Conservation (phyloP, 2,113 vertebrate species). For the Xiphophorus maculatus region DNA sequence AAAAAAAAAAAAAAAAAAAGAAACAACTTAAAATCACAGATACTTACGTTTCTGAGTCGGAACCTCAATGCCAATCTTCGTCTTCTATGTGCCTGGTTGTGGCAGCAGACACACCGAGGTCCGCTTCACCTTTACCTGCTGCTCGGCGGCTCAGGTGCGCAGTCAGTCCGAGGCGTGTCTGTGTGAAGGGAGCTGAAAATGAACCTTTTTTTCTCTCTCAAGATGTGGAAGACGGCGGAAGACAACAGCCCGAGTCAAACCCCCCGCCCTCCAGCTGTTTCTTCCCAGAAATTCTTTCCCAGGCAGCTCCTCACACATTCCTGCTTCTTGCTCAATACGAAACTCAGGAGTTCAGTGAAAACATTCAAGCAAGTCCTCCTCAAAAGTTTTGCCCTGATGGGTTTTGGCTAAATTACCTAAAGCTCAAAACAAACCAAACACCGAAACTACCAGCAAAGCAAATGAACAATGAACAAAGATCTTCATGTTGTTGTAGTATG, state of each 20-base stretch:
- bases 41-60: conserved; percentile 16
- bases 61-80: not conserved
- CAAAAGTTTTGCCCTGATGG: not conserved
- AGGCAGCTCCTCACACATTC: conserved; percentile 23
- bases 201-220: not conserved
- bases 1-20: not conserved
- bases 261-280: not conserved
- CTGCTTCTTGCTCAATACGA: conserved; percentile 43
- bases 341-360: not conserved
- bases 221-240: not conserved
- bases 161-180: conserved; percentile 24
- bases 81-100: no score
- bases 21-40: not conserved
- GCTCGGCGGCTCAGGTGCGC: conserved; percentile 53
- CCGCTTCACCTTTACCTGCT: conserved; percentile 31
- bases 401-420: not conserved
- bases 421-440: not conserved
- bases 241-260: not conserved
- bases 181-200: not conserved
- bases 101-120: no score
- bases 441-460: not conserved
- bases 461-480: not conserved
- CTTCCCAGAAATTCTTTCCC: not conserved
- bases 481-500: not conserved
- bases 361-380: not conserved